phyloP scores from a whole-genome alignment of 2,888 invertebrate species.

The Lucinisca nassula region DNA sequence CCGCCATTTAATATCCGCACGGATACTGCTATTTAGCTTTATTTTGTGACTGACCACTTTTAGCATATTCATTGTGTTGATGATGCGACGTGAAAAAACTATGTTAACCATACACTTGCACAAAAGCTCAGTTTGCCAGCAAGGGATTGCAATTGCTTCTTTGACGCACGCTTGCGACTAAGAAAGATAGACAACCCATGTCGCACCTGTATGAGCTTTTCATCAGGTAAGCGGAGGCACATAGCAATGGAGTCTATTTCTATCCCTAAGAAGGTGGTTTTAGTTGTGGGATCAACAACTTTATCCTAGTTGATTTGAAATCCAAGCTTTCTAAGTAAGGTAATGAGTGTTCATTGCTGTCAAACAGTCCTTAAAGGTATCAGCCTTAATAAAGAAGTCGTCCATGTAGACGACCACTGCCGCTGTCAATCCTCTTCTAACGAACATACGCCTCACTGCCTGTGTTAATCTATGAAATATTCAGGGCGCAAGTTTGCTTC shows the following conservation, averaged over 20 bases:
- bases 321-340: background rate
- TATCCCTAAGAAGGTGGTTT: slow-evolving; percentile 26
- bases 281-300: background rate
- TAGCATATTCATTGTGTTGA: background rate
- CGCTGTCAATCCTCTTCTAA: background rate
- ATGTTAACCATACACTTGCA: slow-evolving; percentile 41
- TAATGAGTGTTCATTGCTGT: background rate
- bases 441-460: slow-evolving; percentile 31
- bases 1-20: slow-evolving; percentile 38
- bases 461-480: slow-evolving; percentile 41
- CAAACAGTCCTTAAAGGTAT: background rate
- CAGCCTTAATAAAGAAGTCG: slow-evolving; percentile 1
- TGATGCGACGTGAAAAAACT: slow-evolving; percentile 32
- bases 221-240: slow-evolving; percentile 14
- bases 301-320: slow-evolving; percentile 6
- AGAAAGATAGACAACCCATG: background rate
- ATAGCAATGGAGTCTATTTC: slow-evolving; percentile 3
- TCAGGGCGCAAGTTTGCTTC: slow-evolving; percentile 21
- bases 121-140: slow-evolving; percentile 39
- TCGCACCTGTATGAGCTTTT: slow-evolving; percentile 7
- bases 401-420: background rate
- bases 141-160: slow-evolving; percentile 1
- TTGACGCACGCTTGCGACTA: background rate
- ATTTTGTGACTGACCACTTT: slow-evolving; percentile 22
- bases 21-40: background rate